Percentiles rank a stretch among this genome's conserved stretches.
Conservation (phyloP, 2,113 vertebrate species). For the Heteronetta atricapilla region DNA sequence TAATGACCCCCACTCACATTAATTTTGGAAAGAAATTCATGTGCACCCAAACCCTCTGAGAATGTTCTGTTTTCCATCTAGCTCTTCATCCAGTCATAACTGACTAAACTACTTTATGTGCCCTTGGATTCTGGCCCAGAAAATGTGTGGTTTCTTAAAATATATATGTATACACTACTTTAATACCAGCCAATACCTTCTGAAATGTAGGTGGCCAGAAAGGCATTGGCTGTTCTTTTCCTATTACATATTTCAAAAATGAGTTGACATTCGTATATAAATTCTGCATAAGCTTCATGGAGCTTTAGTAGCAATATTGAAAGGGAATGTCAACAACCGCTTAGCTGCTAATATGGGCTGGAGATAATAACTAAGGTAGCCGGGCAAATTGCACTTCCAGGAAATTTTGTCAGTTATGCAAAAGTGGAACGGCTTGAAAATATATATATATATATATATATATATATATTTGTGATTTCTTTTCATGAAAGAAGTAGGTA, state of each 20-base stretch:
- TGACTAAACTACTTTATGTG: conserved; percentile 37
- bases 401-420: conserved; percentile 20
- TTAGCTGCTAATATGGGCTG: conserved; percentile 17
- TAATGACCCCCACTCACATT: neutral
- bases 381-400: conserved; percentile 2
- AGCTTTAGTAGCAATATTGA: conserved; percentile 17
- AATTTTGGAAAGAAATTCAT: conserved; percentile 25
- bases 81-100: conserved; percentile 19
- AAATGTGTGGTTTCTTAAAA: conserved; percentile 64
- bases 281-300: neutral
- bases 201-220: conserved; percentile 59
- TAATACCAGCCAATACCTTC: conserved; percentile 47
- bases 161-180: conserved; percentile 26
- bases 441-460: neutral
- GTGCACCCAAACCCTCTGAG: neutral
- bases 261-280: conserved; percentile 29
- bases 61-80: conserved; percentile 53
- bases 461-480: neutral
- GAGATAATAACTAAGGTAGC: conserved; percentile 32
- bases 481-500: conserved; percentile 1
- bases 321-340: conserved; percentile 35
- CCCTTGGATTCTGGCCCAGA: conserved; percentile 61
- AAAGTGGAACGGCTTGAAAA: neutral
- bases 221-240: conserved; percentile 28
- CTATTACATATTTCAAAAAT: conserved; percentile 54